Conservation (phyloP, 1,140 invertebrate species). For the Neoseiulus cucumeris region DNA sequence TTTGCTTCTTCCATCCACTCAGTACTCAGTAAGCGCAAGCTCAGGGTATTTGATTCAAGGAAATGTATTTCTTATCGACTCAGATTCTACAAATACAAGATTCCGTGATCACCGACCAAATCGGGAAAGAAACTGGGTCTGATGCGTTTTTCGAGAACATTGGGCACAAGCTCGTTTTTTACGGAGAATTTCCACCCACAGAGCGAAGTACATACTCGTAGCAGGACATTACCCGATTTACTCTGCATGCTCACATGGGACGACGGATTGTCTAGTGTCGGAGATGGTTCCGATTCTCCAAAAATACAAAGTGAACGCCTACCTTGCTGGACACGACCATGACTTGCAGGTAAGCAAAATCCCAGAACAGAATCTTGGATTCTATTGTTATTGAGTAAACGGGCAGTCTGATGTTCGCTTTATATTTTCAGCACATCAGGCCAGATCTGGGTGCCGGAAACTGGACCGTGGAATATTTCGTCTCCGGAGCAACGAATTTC, state of each 20-base stretch:
- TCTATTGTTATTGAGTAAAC: background rate
- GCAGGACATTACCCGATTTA: constrained; percentile 35
- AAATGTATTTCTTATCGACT: too few relatives aligned
- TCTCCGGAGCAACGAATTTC: constrained; percentile 28
- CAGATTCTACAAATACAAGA: too few relatives aligned
- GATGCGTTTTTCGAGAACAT: too few relatives aligned
- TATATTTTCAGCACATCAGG: constrained; percentile 23
- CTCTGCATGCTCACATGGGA: constrained; percentile 32
- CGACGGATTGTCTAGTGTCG: constrained; percentile 28
- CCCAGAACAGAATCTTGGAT: too few relatives aligned
- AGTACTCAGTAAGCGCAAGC: too few relatives aligned
- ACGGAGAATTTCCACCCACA: too few relatives aligned
- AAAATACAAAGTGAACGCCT: constrained; percentile 30
- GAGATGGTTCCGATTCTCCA: constrained; percentile 29
- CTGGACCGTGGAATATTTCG: constrained; percentile 26
- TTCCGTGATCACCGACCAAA: too few relatives aligned
- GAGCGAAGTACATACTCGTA: constrained; percentile 33
- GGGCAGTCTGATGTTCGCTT: background rate
- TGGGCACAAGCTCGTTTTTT: too few relatives aligned
- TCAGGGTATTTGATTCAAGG: too few relatives aligned
- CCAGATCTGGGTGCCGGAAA: constrained; percentile 19
- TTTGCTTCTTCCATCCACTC: too few relatives aligned
- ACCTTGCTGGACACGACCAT: constrained; percentile 34
- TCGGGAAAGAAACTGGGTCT: too few relatives aligned
- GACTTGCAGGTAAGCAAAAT: constrained; percentile 27